Conservation (phyloP, 2,888 invertebrate genomes). For the Campoplex capitator region DNA sequence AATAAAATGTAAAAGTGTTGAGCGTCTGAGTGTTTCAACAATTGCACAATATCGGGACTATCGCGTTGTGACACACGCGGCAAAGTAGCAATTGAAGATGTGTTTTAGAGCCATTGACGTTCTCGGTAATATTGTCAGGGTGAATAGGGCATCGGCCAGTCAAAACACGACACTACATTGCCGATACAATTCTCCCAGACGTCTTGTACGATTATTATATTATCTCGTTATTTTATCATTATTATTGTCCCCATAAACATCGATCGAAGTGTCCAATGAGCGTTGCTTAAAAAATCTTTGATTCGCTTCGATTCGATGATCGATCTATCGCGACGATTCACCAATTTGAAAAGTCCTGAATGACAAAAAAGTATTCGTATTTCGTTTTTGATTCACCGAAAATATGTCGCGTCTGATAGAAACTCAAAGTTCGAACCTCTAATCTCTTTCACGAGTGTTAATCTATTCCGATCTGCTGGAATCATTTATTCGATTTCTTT, state of each 20-base stretch:
- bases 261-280: constrained; percentile 25
- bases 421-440: background rate
- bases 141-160: constrained; percentile 76
- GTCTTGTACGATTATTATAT: constrained; percentile 28
- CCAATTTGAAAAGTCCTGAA: background rate
- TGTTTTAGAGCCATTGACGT: constrained; percentile 32
- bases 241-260: constrained; percentile 14
- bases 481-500: no score
- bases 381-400: no score
- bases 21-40: background rate
- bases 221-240: constrained; percentile 25
- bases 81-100: background rate
- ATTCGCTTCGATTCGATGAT: background rate
- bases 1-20: background rate
- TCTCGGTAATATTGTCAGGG: constrained; percentile 60
- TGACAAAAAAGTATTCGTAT: background rate
- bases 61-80: constrained; percentile 22
- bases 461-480: no score
- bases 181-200: constrained; percentile 60
- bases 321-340: background rate
- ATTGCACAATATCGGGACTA: constrained; percentile 10
- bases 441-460: no score
- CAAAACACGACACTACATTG: constrained; percentile 70
- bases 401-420: background rate
- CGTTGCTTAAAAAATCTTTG: background rate